Evolutionary conservation across 2,888 invertebrate species (phyloP).

Genomic region (Mythimna impura): DNA sequence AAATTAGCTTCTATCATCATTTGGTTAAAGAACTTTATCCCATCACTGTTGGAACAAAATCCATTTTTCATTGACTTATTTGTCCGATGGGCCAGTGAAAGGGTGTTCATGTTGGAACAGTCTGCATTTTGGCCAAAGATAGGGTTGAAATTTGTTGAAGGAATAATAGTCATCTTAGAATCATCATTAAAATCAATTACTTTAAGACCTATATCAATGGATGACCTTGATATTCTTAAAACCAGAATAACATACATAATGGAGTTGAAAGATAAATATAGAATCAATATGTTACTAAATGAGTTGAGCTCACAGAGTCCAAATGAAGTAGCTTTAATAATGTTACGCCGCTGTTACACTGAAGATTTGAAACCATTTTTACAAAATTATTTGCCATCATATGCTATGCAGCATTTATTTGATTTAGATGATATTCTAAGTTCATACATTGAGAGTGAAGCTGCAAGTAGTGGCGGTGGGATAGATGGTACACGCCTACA

Average conservation of each 20-base stretch:
- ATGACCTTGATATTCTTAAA: slow-evolving; percentile 83
- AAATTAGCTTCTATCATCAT: slow-evolving; percentile 85
- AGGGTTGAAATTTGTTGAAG: slow-evolving; percentile 85
- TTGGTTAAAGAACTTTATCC: slow-evolving; percentile 86
- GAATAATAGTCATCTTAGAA: slow-evolving; percentile 80
- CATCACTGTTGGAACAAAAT: slow-evolving; percentile 82
- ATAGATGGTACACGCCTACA: slow-evolving; percentile 83
- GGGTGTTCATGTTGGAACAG: slow-evolving; percentile 84
- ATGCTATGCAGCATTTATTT: slow-evolving; percentile 82
- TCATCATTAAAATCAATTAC: slow-evolving; percentile 81
- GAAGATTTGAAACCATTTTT: slow-evolving; percentile 85
- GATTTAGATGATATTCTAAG: slow-evolving; percentile 84
- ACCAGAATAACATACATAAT: slow-evolving; percentile 82
- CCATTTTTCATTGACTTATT: slow-evolving; percentile 86
- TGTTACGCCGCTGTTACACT: slow-evolving; percentile 87
- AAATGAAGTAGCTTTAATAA: slow-evolving; percentile 85
- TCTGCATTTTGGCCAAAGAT: slow-evolving; percentile 89
- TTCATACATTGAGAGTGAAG: slow-evolving; percentile 84
- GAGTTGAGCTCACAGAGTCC: slow-evolving; percentile 84
- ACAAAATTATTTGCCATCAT: slow-evolving; percentile 83
- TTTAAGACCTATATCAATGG: slow-evolving; percentile 84
- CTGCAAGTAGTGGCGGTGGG: slow-evolving; percentile 82
- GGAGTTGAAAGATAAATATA: slow-evolving; percentile 86
- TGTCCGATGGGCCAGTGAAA: slow-evolving; percentile 87
- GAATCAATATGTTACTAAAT: slow-evolving; percentile 84